Conservation (phyloP, 2,113 vertebrate genomes). For the Redunca redunca region DNA sequence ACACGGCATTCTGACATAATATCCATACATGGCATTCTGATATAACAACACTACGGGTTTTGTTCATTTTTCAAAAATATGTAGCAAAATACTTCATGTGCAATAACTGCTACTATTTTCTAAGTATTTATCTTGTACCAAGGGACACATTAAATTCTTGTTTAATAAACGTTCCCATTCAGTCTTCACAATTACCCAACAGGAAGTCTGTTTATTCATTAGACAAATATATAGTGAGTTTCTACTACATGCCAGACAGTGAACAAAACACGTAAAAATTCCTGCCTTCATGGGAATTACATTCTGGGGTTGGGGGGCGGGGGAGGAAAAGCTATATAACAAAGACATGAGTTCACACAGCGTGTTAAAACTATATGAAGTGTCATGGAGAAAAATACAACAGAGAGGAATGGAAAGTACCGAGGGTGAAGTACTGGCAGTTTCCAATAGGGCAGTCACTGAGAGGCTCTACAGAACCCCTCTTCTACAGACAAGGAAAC, state of each 20-base stretch:
- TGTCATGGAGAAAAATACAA: not conserved
- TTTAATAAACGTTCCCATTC: not conserved
- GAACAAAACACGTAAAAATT: conserved; percentile 1
- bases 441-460: not conserved
- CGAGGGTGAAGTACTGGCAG: not conserved
- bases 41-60: not conserved
- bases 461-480: not conserved
- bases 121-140: conserved; percentile 12
- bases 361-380: not conserved
- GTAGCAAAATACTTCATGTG: not conserved
- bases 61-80: not conserved
- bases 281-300: not conserved
- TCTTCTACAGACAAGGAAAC: not conserved
- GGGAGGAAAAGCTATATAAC: not conserved
- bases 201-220: not conserved
- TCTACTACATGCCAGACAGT: not conserved
- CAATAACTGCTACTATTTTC: conserved; percentile 13
- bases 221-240: not conserved
- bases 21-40: not conserved
- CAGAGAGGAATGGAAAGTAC: not conserved
- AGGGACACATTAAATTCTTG: not conserved
- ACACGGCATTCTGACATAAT: not conserved
- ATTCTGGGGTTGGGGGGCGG: not conserved
- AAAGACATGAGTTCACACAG: not conserved
- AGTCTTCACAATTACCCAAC: not conserved